Evolutionary conservation across 1,140 invertebrate genomes (phyloP), one percentile per base, ranked within the genome.

Genomic region (Hypothenemus hampei): DNA sequence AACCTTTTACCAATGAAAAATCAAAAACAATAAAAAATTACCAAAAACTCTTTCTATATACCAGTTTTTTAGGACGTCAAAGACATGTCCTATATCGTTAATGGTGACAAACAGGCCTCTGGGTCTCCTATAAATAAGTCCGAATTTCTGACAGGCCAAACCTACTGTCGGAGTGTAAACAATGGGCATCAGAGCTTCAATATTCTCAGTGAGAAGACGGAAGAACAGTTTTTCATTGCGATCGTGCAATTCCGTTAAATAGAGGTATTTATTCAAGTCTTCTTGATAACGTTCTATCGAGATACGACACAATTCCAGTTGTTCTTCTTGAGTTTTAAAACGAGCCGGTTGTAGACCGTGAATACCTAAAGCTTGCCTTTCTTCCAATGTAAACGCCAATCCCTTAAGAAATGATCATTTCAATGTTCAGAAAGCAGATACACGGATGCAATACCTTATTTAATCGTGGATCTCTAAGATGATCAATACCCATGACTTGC

Each of bases 61-160:
- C 88, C 89, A 93, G 67, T 91, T 91, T 66, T 81, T 82, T 1
- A 95, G 66, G 4, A 93, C 80, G 24, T 92, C 83, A 64, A 87
- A 90, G 3, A 96, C 74, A 72, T 98, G 90, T 5, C 92, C 93
- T 63, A 87, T 87, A 69, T 99, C 97, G 70, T 98, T 85, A 41
- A 98, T 96, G 15, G 92, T 94, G 60, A 99, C 89, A 66, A 93
- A 99, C n/a, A 99, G 76, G 8, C 95, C 95, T 37, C 90, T 82
- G 0, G 95, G 92, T 66, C 92, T 78, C 23, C 91, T 80, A 72
- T 91, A 97, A 45, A 97, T 86, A 13, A 92, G 76, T n/a, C 95
- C 95, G 72, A 91, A 98, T 69, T 95, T 91, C 73, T 96, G 92
- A 76, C 95, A 98, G 2, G 93, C 94, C 18, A 91, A 75, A 11